Conservation (phyloP, 2,797 vertebrate species). For the Manis crassicaudata region DNA sequence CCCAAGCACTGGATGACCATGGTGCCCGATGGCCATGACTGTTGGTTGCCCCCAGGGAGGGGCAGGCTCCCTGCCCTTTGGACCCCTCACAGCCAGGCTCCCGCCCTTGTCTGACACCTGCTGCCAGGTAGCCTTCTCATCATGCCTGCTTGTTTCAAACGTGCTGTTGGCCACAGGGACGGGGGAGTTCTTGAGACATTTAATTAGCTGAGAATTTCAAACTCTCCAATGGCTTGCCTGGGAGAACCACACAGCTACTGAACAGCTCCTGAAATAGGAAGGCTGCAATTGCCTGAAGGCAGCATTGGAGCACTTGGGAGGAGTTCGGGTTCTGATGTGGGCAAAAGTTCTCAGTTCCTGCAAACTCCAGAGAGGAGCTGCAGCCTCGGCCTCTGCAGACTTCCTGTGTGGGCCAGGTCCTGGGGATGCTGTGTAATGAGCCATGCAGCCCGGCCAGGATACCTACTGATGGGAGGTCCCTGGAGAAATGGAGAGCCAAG, state of each 20-base stretch:
- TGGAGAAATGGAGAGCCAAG: fast-evolving
- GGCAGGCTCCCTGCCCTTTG: fast-evolving
- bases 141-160: fast-evolving
- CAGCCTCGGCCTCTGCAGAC: fast-evolving
- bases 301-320: fast-evolving
- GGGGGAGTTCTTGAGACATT: not conserved
- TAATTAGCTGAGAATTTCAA: not conserved
- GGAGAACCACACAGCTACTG: not conserved
- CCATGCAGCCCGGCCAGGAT: fast-evolving
- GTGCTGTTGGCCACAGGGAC: not conserved
- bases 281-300: not conserved
- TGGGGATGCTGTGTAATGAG: fast-evolving
- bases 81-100: fast-evolving
- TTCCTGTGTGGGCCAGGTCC: fast-evolving
- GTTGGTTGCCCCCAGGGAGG: not conserved
- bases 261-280: not conserved
- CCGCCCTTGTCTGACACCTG: not conserved
- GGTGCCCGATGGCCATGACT: fast-evolving
- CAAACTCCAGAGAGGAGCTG: too few relatives aligned
- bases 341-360: not conserved
- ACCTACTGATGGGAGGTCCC: fast-evolving
- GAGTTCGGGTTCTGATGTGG: not conserved
- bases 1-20: not conserved
- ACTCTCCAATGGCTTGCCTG: not conserved
- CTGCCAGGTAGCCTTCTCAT: not conserved